Conservation (phyloP, 1,140 invertebrate genomes). For the Megalonaias nervosa region DNA sequence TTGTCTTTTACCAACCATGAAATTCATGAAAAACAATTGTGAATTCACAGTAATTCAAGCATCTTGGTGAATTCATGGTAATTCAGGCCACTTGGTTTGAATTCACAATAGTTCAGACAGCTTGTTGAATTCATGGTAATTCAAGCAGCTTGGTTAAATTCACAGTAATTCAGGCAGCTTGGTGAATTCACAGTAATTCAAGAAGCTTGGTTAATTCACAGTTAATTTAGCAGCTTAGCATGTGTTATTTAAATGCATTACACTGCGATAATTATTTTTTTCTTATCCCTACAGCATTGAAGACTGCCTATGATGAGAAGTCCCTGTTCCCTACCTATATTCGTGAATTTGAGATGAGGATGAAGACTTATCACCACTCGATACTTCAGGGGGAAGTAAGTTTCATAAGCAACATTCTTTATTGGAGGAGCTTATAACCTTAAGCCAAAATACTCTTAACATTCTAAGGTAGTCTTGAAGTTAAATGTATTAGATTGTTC, state of each 20-base stretch:
- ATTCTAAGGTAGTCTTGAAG: not conserved
- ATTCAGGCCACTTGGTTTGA: not conserved
- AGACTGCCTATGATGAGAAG: conserved; percentile 70
- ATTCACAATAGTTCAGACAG: too few species aligned
- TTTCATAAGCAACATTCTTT: conserved; percentile 6
- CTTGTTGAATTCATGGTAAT: too few species aligned
- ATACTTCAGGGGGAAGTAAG: conserved; percentile 24
- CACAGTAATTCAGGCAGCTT: not conserved
- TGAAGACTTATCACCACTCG: conserved; percentile 54
- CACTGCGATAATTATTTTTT: not conserved
- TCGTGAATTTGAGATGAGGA: conserved; percentile 68
- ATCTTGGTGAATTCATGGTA: too few species aligned
- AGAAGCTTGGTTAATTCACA: not conserved
- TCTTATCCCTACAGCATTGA: conserved; percentile 52
- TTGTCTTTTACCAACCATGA: too few species aligned
- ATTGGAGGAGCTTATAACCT: not conserved
- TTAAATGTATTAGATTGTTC: not conserved
- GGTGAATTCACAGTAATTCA: too few species aligned
- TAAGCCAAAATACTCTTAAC: not conserved
- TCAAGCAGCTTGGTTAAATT: too few species aligned
- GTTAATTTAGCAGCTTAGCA: not conserved
- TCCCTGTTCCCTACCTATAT: conserved; percentile 70
- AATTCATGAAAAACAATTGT: too few species aligned
- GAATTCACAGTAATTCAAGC: too few species aligned
- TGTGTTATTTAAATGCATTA: conserved; percentile 9